phyloP scores from a whole-genome alignment of 2,797 vertebrate species.

The Notamacropus eugenii region DNA sequence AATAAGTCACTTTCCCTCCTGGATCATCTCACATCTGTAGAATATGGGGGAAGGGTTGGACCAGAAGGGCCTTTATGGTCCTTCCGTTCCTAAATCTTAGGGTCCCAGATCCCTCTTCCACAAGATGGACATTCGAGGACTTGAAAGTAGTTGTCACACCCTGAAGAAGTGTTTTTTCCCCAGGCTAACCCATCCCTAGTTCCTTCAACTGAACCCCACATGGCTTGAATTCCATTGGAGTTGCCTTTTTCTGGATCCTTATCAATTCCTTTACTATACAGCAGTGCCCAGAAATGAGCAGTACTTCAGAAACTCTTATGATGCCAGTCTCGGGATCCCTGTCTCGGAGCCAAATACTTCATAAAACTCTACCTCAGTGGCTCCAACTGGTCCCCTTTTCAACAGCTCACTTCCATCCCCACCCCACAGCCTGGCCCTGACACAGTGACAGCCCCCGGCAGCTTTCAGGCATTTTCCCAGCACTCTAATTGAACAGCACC shows the following conservation, averaged over 20 bases:
- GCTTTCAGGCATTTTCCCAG: slow-evolving; percentile 83
- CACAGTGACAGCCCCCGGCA: slow-evolving; percentile 73
- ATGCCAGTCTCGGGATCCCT: background rate
- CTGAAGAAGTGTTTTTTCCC: background rate
- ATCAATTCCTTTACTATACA: background rate
- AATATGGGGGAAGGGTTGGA: background rate
- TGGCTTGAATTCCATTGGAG: background rate
- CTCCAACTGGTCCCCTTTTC: slow-evolving; percentile 67
- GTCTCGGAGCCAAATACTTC: slow-evolving; percentile 56
- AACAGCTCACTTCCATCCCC: slow-evolving; percentile 74
- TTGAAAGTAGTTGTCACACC: background rate
- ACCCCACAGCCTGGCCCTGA: slow-evolving; percentile 62
- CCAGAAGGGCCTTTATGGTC: background rate
- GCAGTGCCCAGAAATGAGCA: background rate
- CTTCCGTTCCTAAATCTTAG: background rate
- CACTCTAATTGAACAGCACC: slow-evolving; percentile 85
- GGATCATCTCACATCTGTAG: background rate
- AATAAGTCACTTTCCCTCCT: background rate
- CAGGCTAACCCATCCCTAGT: background rate
- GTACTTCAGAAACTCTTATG: background rate
- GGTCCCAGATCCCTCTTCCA: background rate
- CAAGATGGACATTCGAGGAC: background rate
- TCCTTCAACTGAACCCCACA: background rate
- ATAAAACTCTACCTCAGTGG: slow-evolving; percentile 48
- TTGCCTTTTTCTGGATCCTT: no score